Percentiles rank a stretch among this genome's conserved stretches.
Evolutionary conservation across 2,888 invertebrate species (phyloP).

Genomic region (Lampropteryx suffumata): DNA sequence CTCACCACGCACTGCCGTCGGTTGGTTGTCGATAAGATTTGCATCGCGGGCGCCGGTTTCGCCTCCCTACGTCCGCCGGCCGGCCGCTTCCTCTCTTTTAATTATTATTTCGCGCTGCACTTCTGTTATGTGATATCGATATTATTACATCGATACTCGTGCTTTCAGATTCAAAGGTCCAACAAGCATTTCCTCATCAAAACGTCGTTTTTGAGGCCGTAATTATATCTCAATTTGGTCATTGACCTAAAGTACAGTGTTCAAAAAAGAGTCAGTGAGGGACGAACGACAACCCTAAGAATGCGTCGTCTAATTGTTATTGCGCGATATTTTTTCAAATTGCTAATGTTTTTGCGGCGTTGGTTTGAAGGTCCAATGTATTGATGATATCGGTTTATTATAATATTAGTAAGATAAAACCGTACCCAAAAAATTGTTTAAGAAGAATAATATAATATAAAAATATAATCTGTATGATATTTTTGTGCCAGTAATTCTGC

Average conservation of each 20-base stretch:
- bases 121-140: constrained; percentile 44
- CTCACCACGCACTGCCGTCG: constrained; percentile 53
- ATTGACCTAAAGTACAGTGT: no score
- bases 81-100: constrained; percentile 71
- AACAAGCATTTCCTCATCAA: no score
- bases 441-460: neutral
- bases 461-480: no score
- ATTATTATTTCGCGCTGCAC: constrained; percentile 69
- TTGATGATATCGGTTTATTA: constrained; percentile 8
- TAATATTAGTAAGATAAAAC: constrained; percentile 11
- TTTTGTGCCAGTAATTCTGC: neutral
- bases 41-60: constrained; percentile 70
- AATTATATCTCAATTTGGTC: no score
- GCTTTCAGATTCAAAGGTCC: no score
- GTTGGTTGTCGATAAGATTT: constrained; percentile 58
- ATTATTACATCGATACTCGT: constrained; percentile 20
- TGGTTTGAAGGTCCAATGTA: constrained; percentile 9
- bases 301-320: constrained; percentile 39
- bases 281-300: constrained; percentile 31
- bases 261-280: neutral
- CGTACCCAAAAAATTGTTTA: neutral
- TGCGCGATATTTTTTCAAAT: constrained; percentile 32
- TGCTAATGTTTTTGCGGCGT: constrained; percentile 14
- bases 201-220: no score
- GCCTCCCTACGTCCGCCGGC: constrained; percentile 69